Evolutionary conservation across 2,797 vertebrate species (phyloP), one percentile per base, ranked within the genome.

Genomic region (Petrocephalus schoutedeni): DNA sequence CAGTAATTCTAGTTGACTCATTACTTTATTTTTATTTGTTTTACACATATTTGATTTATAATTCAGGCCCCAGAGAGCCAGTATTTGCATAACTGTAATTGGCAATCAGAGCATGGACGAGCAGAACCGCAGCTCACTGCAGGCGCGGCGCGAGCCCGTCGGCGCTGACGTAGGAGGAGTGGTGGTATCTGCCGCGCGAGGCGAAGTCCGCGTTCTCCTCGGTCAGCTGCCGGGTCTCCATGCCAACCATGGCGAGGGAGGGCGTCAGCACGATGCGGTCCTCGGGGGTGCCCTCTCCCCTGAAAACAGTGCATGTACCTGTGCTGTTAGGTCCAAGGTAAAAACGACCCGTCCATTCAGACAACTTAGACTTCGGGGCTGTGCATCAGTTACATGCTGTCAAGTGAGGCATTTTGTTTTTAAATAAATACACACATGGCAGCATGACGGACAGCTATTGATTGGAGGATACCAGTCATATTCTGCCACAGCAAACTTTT

Each of bases 201-300:
- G 98, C 97, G 0, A 99, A 99, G 94, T 99, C 98, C 0, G 94
- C 89, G 0, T 99, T 99, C 93, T 99, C 98, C 92, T 98, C 95
- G 0, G 98, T 99, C 92, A 99, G 95, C 94, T 99, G 98, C 45
- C 94, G 96, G 92, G 97, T 99, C 94, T 95, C 95, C 95, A 97
- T 93, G 87, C 96, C 97, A 23, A 99, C 95, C 87, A 92, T 93
- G 0, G 93, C 94, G 91, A 97, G 93, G 91, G 97, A 95, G 0
- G 97, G 97, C 0, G 98, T 97, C 94, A 98, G 92, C 87, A 99
- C 93, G 0, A 98, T 96, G 94, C 97, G 97, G 89, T 98, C 97
- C 89, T 54, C 93, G 14, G 92, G 91, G 64, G 91, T 84, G 19
- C 61, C 91, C 89, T 94, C 94, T 77, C 92, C 93, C 92, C 98